A percentile compares a stretch with the other conserved stretches of the same genome.
Conservation (phyloP, 2,888 invertebrate species). For the Ophion costatus region DNA sequence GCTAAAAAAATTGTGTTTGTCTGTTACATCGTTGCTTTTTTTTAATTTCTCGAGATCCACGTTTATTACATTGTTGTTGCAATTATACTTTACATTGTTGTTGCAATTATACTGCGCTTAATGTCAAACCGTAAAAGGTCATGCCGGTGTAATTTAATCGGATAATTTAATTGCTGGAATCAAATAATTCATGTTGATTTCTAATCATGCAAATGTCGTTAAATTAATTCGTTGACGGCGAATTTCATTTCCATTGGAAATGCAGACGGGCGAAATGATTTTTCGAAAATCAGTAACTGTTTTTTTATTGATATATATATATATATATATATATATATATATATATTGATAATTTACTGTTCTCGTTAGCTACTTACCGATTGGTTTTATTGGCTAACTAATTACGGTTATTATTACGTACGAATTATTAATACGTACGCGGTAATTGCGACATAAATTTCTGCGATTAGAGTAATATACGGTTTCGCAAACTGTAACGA, state of each 20-base stretch:
- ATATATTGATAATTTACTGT: not conserved
- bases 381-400: constrained; percentile 7
- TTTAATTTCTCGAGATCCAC: not conserved
- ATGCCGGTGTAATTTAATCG: not conserved
- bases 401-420: not conserved
- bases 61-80: too few relatives aligned
- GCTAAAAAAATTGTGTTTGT: not conserved
- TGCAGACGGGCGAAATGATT: not conserved
- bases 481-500: constrained; percentile 10
- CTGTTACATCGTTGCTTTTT: not conserved
- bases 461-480: constrained; percentile 12
- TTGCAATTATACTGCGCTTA: too few relatives aligned
- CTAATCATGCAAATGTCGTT: not conserved
- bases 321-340: not conserved
- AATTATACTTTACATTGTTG: too few relatives aligned
- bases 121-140: too few relatives aligned
- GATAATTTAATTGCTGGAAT: not conserved
- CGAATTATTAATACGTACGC: not conserved
- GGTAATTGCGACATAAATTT: constrained; percentile 19
- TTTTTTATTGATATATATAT: not conserved
- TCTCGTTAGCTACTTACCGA: not conserved
- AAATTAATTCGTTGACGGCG: not conserved
- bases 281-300: not conserved
- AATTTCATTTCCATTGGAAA: not conserved
- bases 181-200: not conserved